Evolutionary conservation across 1,140 invertebrate genomes (phyloP), one percentile per base, ranked within the genome.

Genomic region (Drosophila paulistorum): DNA sequence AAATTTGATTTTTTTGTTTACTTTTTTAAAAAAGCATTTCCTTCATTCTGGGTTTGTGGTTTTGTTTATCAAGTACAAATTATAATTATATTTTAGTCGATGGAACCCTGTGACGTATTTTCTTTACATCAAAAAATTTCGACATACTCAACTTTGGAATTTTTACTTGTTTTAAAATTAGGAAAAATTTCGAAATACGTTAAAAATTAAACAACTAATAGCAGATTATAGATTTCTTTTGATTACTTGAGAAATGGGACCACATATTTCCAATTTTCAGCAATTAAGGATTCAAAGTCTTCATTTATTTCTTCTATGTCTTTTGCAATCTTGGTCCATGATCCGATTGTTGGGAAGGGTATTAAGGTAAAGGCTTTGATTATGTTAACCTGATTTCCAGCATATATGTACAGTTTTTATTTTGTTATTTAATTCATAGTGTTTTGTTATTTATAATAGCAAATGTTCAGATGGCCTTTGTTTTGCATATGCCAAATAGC

Each of bases 371-470:
- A 1, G 45, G 13, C 45, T 23, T 1, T 10, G 5, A 51, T 20
- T 11, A 51, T 23, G 3, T 51, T 51, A 10, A 20, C 17, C 45
- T 51, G 20, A 20, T 51, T 51, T 51, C 20, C 13, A 23, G 20
- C 3, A 11, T 26, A 4, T 26, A 26, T 26, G 23, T 30, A 30
- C 30, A 30, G 66, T 73, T 37, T 11, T 66, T 73, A 30, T 7
- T 37, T 54, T 65, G 58, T 54, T 79, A 65, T 79, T 79, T 75
- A 17, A 48, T 66, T 74, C 45, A 51, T 17, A 51, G 7, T 2
- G 61, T 45, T 66, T 71, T 79, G 77, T 65, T 81, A 54, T 81
- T 74, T 74, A 54, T 76, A n/a, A 62, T 63, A 71, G 67, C 62
- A 33, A 71, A 59, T 51, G 17, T 68, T n/a, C 23, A 37, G 17